These are phyloP conservation scores for Riparia riparia DNA, from an alignment of 2,113 vertebrate species.

Conservation along the genomic window DNA sequence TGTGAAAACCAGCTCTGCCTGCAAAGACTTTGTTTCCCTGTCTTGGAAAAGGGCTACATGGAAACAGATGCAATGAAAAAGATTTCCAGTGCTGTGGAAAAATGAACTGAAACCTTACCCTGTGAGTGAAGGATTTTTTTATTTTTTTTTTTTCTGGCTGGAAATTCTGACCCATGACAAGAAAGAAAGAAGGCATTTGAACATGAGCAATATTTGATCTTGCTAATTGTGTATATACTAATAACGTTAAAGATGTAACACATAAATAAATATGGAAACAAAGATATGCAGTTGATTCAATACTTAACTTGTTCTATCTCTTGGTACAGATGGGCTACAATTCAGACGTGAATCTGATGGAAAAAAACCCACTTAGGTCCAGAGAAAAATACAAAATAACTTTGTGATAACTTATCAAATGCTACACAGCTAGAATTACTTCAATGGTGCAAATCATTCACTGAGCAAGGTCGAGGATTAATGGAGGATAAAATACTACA, in stretches of 20 bases:
- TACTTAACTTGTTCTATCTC: not conserved
- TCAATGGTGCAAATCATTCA: not conserved
- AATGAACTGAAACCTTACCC: not conserved
- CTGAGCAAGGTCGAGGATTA: constrained; percentile 8
- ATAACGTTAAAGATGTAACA: not conserved
- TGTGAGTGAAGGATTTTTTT: not conserved
- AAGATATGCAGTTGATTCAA: not conserved
- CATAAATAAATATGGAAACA: not conserved
- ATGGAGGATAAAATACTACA: not conserved
- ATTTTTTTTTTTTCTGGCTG: not conserved
- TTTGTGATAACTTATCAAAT: not conserved
- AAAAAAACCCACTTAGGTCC: not conserved
- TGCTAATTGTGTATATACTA: not conserved
- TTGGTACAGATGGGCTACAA: not conserved
- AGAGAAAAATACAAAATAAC: not conserved
- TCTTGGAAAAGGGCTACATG: not conserved
- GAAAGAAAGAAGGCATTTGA: not conserved
- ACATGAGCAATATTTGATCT: not conserved
- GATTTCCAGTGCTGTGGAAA: not conserved
- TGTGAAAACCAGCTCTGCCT: not conserved
- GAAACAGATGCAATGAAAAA: not conserved
- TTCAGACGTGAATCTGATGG: not conserved
- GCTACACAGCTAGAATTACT: not conserved
- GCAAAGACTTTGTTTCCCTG: not conserved
- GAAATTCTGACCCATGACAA: not conserved